Percentiles rank a stretch among this genome's conserved stretches.
Evolutionary conservation across 2,888 invertebrate species (phyloP).

Genomic region (Hololepta plana): DNA sequence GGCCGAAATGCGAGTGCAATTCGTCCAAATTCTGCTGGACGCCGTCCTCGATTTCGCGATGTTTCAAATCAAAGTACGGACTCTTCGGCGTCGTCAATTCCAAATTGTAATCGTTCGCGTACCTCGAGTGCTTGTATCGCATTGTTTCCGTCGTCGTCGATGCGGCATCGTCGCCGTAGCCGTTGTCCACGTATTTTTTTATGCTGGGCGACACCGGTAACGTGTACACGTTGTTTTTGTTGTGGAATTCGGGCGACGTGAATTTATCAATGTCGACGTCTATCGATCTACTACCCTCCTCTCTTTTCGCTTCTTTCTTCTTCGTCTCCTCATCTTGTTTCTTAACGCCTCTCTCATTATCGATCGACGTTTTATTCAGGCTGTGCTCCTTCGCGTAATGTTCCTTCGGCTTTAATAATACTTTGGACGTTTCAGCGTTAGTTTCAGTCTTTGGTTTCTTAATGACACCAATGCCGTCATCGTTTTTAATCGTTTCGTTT

Average conservation of each 20-base stretch:
- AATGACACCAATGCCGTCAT: too few species aligned
- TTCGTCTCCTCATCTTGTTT: slow-evolving; percentile 8
- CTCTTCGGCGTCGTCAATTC: slow-evolving; percentile 34
- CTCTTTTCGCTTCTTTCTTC: too few species aligned
- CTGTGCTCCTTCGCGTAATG: too few species aligned
- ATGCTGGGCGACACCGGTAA: slow-evolving; percentile 30
- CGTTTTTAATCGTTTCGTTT: too few species aligned
- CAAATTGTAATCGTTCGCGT: slow-evolving; percentile 4
- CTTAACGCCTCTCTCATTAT: slow-evolving; percentile 8
- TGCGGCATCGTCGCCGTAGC: background rate
- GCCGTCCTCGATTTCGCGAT: slow-evolving; percentile 32
- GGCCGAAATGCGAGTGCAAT: slow-evolving; percentile 10
- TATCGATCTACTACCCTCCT: slow-evolving; percentile 21
- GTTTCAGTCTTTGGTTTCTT: too few species aligned
- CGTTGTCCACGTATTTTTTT: slow-evolving; percentile 15
- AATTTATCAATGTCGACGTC: slow-evolving; percentile 27
- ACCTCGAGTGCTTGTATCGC: too few species aligned
- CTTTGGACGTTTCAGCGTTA: too few species aligned
- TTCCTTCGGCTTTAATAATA: too few species aligned
- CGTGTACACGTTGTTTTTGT: slow-evolving; percentile 32
- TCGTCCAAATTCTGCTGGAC: slow-evolving; percentile 8
- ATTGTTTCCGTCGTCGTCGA: slow-evolving; percentile 4
- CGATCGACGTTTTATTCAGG: slow-evolving; percentile 6
- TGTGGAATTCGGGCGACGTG: slow-evolving; percentile 32
- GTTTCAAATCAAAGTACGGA: slow-evolving; percentile 34